These are phyloP conservation scores for Saguinus imperator DNA, from an alignment of 2,113 vertebrate genomes.

Conservation along the genomic window DNA sequence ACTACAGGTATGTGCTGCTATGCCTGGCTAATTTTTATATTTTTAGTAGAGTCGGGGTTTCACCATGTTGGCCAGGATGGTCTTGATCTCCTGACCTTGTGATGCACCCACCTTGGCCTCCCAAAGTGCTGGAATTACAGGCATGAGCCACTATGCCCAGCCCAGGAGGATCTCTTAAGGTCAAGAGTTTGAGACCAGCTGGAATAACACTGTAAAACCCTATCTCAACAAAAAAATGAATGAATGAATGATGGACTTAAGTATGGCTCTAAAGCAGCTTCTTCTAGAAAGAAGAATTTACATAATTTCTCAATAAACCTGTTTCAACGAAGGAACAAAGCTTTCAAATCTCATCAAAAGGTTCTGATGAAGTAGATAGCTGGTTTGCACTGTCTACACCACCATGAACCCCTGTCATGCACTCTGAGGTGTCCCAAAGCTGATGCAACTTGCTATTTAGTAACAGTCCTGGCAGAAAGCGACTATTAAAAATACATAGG, in stretches of 20 bases:
- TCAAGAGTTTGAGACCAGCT: no score
- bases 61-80: no score
- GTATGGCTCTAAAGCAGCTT: background rate
- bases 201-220: no score
- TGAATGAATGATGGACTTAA: background rate
- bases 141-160: no score
- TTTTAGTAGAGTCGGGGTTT: no score
- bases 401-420: accelerated
- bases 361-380: background rate
- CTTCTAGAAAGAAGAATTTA: background rate
- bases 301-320: background rate
- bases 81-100: no score
- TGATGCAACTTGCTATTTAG: background rate
- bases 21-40: no score
- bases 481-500: background rate
- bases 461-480: background rate
- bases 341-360: background rate
- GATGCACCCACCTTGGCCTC: no score
- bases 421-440: background rate
- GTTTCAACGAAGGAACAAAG: background rate
- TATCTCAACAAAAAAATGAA: no score
- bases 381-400: background rate
- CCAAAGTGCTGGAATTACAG: no score
- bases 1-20: no score
- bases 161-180: no score